phyloP scores from a whole-genome alignment of 2,888 invertebrate species.

The Dione vanillae region DNA sequence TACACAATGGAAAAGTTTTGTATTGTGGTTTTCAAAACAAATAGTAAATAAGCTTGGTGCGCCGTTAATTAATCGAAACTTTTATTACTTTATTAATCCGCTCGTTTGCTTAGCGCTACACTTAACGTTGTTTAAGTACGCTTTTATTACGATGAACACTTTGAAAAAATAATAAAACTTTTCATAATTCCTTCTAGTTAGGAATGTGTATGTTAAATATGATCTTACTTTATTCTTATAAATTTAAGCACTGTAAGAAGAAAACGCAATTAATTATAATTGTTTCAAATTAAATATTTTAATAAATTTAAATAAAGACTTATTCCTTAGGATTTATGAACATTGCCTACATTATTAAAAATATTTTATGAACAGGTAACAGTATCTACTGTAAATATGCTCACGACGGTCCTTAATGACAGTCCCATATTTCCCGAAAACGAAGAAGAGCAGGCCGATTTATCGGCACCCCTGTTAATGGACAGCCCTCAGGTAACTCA shows the following conservation, averaged over 20 bases:
- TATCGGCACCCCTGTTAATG: constrained; percentile 90
- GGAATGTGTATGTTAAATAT: background rate
- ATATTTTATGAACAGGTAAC: constrained; percentile 83
- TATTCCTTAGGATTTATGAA: background rate
- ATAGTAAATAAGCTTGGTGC: background rate
- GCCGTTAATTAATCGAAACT: constrained; percentile 20
- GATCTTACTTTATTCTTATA: no score
- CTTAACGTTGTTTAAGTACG: constrained; percentile 5
- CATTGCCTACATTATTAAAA: background rate
- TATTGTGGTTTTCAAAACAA: constrained; percentile 17
- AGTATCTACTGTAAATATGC: constrained; percentile 95
- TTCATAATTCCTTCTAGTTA: background rate
- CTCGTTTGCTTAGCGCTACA: constrained; percentile 14
- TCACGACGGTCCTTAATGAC: constrained; percentile 93
- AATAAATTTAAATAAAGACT: background rate
- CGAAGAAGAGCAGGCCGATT: constrained; percentile 87
- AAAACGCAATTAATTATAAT: no score
- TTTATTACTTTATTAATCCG: constrained; percentile 17
- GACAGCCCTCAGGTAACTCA: constrained; percentile 88
- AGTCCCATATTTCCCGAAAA: constrained; percentile 94
- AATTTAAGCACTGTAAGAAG: no score
- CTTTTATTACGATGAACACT: constrained; percentile 9
- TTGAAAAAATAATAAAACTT: background rate
- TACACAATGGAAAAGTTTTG: constrained; percentile 22
- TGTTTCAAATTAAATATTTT: no score